phyloP scores from a whole-genome alignment of 1,140 invertebrate species.

The Venturia canescens region DNA sequence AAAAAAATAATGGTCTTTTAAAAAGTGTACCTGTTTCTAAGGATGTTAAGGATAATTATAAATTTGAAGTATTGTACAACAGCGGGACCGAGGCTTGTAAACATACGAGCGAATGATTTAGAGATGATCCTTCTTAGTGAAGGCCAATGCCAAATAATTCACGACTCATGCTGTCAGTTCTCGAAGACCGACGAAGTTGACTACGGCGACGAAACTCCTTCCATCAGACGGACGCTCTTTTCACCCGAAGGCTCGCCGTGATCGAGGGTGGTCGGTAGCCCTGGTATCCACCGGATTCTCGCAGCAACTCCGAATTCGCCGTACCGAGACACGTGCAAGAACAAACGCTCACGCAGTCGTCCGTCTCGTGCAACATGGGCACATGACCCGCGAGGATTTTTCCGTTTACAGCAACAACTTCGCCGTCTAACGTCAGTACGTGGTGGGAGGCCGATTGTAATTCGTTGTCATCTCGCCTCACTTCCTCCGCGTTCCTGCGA shows the following conservation, averaged over 20 bases:
- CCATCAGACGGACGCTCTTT: constrained; percentile 76
- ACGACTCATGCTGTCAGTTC: constrained; percentile 70
- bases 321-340: constrained; percentile 82
- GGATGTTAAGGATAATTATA: too few relatives aligned
- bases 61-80: too few relatives aligned
- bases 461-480: constrained; percentile 90
- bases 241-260: constrained; percentile 69
- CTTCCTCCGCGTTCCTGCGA: constrained; percentile 90
- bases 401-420: constrained; percentile 85
- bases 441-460: constrained; percentile 85
- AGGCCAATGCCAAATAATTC: constrained; percentile 70
- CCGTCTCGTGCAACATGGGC: constrained; percentile 76
- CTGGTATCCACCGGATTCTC: constrained; percentile 71
- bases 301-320: constrained; percentile 68
- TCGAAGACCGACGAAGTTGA: constrained; percentile 71
- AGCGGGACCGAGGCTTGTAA: too few relatives aligned
- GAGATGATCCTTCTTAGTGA: not conserved
- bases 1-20: not conserved
- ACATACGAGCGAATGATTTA: not conserved
- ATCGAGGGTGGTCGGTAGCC: constrained; percentile 72
- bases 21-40: not conserved
- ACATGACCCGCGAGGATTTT: constrained; percentile 80
- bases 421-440: constrained; percentile 88
- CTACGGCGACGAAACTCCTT: constrained; percentile 75
- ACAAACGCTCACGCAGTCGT: constrained; percentile 83